These are phyloP conservation scores for Silurus meridionalis DNA, from an alignment of 2,113 vertebrate species.

Conservation along the genomic window DNA sequence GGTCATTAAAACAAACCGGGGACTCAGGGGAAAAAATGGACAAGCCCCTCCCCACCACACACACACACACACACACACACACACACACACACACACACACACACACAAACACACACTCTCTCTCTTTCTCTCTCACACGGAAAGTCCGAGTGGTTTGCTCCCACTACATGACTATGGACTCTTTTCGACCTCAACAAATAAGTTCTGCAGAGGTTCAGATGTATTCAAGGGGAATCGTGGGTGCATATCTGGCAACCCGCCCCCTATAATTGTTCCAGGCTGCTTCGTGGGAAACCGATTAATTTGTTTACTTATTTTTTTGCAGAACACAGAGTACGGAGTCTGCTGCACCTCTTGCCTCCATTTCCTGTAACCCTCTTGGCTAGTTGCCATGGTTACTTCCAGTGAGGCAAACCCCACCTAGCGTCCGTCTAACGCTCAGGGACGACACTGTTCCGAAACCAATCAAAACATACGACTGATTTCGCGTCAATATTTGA, in stretches of 20 bases:
- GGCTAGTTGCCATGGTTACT: not conserved
- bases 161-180: slow-evolving; percentile 18
- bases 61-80: not conserved
- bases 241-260: not conserved
- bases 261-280: not conserved
- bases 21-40: not conserved
- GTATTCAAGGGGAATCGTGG: too few relatives aligned
- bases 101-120: not conserved
- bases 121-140: too few relatives aligned
- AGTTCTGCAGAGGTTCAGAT: too few relatives aligned
- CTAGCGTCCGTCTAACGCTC: not conserved
- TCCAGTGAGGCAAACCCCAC: not conserved
- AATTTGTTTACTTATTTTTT: not conserved
- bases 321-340: not conserved
- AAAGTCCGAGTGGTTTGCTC: slow-evolving; percentile 14
- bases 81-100: not conserved
- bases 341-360: not conserved
- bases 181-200: not conserved
- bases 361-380: not conserved
- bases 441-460: not conserved
- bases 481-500: not conserved
- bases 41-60: not conserved
- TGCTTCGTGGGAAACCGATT: not conserved
- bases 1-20: slow-evolving; percentile 22
- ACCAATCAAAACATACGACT: not conserved